Evolutionary conservation across 2,888 invertebrate genomes (phyloP).

Genomic region (Bugula neritina): DNA sequence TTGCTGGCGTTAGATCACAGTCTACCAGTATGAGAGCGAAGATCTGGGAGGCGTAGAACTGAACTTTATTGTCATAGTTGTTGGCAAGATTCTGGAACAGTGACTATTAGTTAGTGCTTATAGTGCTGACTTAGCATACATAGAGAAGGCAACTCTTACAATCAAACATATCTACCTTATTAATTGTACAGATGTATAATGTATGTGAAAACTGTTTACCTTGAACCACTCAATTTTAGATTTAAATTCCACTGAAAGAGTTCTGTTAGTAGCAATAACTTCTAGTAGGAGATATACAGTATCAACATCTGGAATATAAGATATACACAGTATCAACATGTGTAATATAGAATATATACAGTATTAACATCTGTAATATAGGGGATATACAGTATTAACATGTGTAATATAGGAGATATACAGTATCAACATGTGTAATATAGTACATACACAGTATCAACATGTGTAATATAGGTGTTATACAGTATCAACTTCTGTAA

Average conservation of each 20-base stretch:
- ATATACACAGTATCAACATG: neutral
- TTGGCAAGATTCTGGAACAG: neutral
- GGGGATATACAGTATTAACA: neutral
- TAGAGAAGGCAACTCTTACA: too few species aligned
- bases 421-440: slow-evolving; percentile 60
- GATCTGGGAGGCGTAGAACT: neutral
- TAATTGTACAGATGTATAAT: neutral
- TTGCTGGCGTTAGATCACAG: neutral
- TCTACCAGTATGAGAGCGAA: neutral
- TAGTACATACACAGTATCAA: slow-evolving; percentile 57
- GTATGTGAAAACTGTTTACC: slow-evolving; percentile 43
- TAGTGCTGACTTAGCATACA: too few species aligned
- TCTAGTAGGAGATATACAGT: slow-evolving; percentile 70
- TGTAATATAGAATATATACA: slow-evolving; percentile 70
- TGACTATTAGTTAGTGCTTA: too few species aligned
- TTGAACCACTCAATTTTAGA: slow-evolving; percentile 63
- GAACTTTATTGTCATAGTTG: neutral
- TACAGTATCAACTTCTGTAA: slow-evolving; percentile 47
- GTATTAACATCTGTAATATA: slow-evolving; percentile 30
- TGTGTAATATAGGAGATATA: neutral
- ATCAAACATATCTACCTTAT: neutral
- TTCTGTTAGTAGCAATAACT: slow-evolving; percentile 74
- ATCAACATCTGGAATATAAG: slow-evolving; percentile 30
- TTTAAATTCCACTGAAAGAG: slow-evolving; percentile 62
- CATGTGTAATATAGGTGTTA: slow-evolving; percentile 45